A percentile compares a stretch with the other conserved stretches of the same genome.
Evolutionary conservation across 2,113 vertebrate genomes (phyloP).

Genomic region (Rissa tridactyla): DNA sequence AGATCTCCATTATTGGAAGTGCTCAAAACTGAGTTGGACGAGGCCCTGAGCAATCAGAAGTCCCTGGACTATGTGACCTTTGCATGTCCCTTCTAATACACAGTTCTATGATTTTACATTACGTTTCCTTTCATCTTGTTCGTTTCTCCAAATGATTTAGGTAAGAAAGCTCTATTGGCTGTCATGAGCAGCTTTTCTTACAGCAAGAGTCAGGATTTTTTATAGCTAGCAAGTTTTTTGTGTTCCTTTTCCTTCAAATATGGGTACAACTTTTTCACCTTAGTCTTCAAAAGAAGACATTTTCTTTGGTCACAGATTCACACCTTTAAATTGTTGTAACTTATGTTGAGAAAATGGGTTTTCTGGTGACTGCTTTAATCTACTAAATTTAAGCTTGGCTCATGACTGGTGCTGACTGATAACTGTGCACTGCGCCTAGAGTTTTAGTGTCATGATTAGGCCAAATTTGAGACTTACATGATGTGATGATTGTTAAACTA

Average conservation of each 20-base stretch:
- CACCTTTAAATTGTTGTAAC: not conserved
- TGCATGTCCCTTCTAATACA: fast-evolving
- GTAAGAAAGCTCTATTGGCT: not conserved
- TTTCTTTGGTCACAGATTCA: not conserved
- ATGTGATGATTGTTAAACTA: not conserved
- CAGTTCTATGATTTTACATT: not conserved
- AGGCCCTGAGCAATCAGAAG: not conserved
- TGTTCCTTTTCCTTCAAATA: not conserved
- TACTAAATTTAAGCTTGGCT: not conserved
- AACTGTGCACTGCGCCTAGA: not conserved
- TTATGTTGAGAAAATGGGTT: not conserved
- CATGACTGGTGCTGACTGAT: not conserved
- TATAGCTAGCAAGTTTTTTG: not conserved
- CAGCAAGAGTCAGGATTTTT: not conserved
- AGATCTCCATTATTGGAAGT: not conserved
- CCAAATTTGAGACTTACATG: not conserved
- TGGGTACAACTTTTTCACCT: not conserved
- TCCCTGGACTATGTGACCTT: not conserved
- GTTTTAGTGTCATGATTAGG: not conserved
- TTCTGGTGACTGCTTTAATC: not conserved
- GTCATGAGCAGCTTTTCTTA: not conserved
- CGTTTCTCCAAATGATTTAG: not conserved
- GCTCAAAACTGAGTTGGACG: not conserved
- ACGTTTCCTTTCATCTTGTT: not conserved
- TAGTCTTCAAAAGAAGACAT: not conserved